Evolutionary conservation across 2,113 vertebrate genomes (phyloP).

Genomic region (Proterorhinus semilunaris): DNA sequence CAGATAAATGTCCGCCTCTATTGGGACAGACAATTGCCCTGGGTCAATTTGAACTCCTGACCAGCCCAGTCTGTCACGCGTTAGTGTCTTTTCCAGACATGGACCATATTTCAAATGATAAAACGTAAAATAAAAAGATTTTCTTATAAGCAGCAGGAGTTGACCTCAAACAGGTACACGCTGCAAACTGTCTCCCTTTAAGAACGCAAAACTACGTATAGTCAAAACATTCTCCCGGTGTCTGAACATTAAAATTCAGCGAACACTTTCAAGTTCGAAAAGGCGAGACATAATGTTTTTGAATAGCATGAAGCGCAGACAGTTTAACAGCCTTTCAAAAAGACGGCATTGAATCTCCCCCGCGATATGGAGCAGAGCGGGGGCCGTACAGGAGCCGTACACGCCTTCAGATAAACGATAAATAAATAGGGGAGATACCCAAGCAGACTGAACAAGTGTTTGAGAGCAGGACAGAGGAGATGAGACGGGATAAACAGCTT

Average conservation of each 20-base stretch:
- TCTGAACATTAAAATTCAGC: background rate
- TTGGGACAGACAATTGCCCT: no score
- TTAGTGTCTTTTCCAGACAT: no score
- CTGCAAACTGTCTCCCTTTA: no score
- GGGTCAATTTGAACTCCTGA: no score
- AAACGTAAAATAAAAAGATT: no score
- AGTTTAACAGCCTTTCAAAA: background rate
- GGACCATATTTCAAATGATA: no score
- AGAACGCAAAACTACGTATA: no score
- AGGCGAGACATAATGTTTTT: background rate
- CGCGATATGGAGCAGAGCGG: background rate
- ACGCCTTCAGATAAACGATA: background rate
- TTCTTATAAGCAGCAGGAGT: no score
- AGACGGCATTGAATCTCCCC: background rate
- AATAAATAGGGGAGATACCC: background rate
- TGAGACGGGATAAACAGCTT: slow-evolving; percentile 25
- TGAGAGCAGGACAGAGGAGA: slow-evolving; percentile 18
- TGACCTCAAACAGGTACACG: no score
- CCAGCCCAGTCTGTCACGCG: no score
- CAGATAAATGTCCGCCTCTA: no score
- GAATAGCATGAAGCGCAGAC: background rate
- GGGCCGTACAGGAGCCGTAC: background rate
- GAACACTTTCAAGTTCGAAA: background rate
- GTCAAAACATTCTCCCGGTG: no score
- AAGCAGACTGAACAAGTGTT: slow-evolving; percentile 1